Base-by-base conservation (phyloP, 2,888 invertebrate genomes). In the Hybos culiciformis region DNA sequence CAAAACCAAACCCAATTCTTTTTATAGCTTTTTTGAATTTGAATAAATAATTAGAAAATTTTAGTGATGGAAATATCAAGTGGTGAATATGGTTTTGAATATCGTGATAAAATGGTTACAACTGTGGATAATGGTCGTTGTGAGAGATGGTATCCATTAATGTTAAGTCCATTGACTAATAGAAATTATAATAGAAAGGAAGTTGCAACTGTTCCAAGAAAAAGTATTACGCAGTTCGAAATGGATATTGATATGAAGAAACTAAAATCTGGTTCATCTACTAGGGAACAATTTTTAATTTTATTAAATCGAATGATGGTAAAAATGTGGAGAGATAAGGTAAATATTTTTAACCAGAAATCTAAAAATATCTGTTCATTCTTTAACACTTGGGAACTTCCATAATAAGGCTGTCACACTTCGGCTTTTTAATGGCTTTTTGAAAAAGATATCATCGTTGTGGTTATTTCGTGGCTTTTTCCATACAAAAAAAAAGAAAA, bases 51-150 rank as follows among this genome's bases (percentile, higher is more conserved):
- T 34, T 19, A 29, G 2, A n/a, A 4, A 43, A 46, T 49, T 49
- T 64, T 68, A 84, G 85, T 85, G 43, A 80, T 87, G 49, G 87
- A 87, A 69, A 79, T 85, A 6, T 80, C 83, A 3, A 77, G 80
- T 44, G 80, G 80, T 0, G 87, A 87, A 63, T 87, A 87, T 55
- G 87, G 87, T 0, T 42, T 47, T 9, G 70, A 74, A 12, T 76
- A 74, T 52, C 70, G 76, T 3, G 79, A 83, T 17, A 69, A 66
- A 53, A 80, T 87, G 80, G 75, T 82, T 1, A 59, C 72, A 5
- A 72, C 73, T 1, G 71, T 81, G 0, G 79, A 80, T 40, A 80
- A 83, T 57, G 81, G 82, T 1, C 69, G 71, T 48, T 68, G 70
- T 47, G 65, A 68, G 24, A 60, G 66, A 11, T 80, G 78, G 78